Percentiles rank a stretch among this genome's conserved stretches.
Evolutionary conservation across 1,140 invertebrate genomes (phyloP).

Genomic region (Drosophila micromelanica): DNA sequence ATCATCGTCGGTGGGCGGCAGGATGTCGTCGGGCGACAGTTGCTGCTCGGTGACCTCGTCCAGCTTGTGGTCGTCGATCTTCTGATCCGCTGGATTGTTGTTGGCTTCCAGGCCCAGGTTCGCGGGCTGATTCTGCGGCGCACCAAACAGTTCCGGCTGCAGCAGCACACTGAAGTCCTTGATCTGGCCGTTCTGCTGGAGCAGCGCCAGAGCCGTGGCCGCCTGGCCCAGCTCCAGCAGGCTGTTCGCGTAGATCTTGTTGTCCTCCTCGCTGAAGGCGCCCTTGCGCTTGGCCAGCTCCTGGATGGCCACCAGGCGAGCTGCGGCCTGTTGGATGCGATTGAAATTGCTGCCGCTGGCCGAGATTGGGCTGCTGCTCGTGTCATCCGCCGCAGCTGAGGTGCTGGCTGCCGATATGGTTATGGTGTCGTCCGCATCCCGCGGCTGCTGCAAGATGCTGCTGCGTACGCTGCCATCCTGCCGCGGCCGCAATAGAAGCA

Average conservation of each 20-base stretch:
- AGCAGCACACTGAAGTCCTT: slow-evolving; percentile 81
- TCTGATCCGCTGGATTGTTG: slow-evolving; percentile 64
- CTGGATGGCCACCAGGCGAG: slow-evolving; percentile 85
- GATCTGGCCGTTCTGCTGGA: slow-evolving; percentile 80
- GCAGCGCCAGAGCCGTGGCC: slow-evolving; percentile 84
- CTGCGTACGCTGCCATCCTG: slow-evolving; percentile 53
- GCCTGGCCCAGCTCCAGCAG: slow-evolving; percentile 84
- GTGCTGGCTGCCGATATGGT: slow-evolving; percentile 67
- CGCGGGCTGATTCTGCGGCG: slow-evolving; percentile 57
- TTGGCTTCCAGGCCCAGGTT: slow-evolving; percentile 69
- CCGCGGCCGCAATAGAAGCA: slow-evolving; percentile 64
- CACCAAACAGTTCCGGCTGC: slow-evolving; percentile 65
- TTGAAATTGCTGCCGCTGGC: slow-evolving; percentile 76
- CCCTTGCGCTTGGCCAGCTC: slow-evolving; percentile 85
- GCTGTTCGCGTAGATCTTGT: slow-evolving; percentile 84
- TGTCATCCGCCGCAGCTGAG: slow-evolving; percentile 70
- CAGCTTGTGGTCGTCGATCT: slow-evolving; percentile 70
- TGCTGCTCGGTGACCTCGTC: slow-evolving; percentile 79
- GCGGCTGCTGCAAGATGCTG: slow-evolving; percentile 49
- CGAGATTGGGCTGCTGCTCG: slow-evolving; percentile 53
- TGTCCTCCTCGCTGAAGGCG: slow-evolving; percentile 83
- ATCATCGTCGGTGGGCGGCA: slow-evolving; percentile 73
- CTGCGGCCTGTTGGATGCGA: slow-evolving; percentile 85
- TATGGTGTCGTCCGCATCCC: slow-evolving; percentile 66
- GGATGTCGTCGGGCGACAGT: slow-evolving; percentile 62